Conservation (phyloP, 2,113 vertebrate genomes). For the Brachypodius melanocephalos region DNA sequence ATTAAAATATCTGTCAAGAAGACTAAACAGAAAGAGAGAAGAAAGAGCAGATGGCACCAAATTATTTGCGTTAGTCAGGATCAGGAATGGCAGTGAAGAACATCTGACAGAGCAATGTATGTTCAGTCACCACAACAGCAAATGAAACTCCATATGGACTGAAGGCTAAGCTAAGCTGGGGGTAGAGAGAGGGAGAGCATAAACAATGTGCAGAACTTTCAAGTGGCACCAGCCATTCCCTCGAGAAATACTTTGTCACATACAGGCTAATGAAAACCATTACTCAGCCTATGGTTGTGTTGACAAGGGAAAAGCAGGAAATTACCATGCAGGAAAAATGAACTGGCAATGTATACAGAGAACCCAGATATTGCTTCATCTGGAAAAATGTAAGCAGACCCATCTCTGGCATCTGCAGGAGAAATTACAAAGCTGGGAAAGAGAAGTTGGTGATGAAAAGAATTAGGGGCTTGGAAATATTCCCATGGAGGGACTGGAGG, state of each 20-base stretch:
- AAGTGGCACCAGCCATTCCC: background rate
- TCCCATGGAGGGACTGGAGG: background rate
- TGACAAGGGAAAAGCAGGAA: conserved; percentile 24
- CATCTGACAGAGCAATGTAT: background rate
- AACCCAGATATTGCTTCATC: conserved; percentile 6
- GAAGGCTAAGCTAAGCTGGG: background rate
- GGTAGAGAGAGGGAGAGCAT: background rate
- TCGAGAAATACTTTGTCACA: background rate
- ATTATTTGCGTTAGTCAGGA: background rate
- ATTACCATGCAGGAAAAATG: background rate
- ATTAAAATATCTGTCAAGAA: conserved; percentile 44
- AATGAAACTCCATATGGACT: background rate
- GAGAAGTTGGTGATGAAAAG: conserved; percentile 25
- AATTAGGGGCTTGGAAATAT: background rate
- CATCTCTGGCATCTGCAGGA: conserved; percentile 33
- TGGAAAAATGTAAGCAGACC: conserved; percentile 11
- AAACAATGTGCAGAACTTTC: background rate
- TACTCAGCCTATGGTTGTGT: background rate
- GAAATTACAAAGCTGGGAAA: conserved; percentile 24
- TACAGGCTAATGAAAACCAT: conserved; percentile 26
- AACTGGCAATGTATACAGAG: background rate
- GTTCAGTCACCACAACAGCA: background rate
- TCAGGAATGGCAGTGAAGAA: background rate
- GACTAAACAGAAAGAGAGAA: conserved; percentile 9
- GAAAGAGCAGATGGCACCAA: conserved; percentile 24